Evolutionary conservation across 1,140 invertebrate genomes (phyloP).

Genomic region (Bursaphelenchus mucronatus): DNA sequence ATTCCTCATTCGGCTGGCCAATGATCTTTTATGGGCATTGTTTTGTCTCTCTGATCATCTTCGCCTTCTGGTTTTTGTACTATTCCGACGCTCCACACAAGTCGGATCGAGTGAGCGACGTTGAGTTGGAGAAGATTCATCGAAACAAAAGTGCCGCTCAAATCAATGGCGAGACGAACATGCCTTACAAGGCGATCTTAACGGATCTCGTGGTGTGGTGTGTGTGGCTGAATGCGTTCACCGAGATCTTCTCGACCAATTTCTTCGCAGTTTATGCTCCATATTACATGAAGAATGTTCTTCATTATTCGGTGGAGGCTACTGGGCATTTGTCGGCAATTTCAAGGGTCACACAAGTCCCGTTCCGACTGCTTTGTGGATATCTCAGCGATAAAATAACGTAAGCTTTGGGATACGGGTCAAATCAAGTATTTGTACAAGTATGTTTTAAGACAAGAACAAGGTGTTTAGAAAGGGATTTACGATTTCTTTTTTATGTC

Average conservation of each 20-base stretch:
- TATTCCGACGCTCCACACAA: conserved; percentile 20
- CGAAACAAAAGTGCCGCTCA: conserved; percentile 2
- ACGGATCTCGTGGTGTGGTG: conserved; percentile 16
- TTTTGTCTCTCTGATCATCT: conserved; percentile 26
- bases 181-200: conserved; percentile 10
- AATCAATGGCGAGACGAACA: conserved; percentile 5
- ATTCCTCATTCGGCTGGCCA: conserved; percentile 29
- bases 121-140: conserved; percentile 15
- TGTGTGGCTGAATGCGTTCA: conserved; percentile 18
- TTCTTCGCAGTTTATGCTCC: conserved; percentile 16
- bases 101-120: conserved; percentile 2
- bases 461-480: too few relatives aligned
- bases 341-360: conserved; percentile 2
- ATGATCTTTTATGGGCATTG: conserved; percentile 30
- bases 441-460: too few relatives aligned
- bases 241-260: conserved; percentile 16
- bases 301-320: conserved; percentile 8
- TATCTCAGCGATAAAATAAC: conserved; percentile 1
- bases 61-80: conserved; percentile 27
- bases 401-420: conserved; percentile 10
- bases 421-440: conserved; percentile 8
- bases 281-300: conserved; percentile 6
- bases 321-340: conserved; percentile 19
- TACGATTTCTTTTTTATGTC: too few relatives aligned
- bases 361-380: conserved; percentile 12